Base-by-base conservation (phyloP, 2,113 vertebrate species). In the Pluvialis apricaria region DNA sequence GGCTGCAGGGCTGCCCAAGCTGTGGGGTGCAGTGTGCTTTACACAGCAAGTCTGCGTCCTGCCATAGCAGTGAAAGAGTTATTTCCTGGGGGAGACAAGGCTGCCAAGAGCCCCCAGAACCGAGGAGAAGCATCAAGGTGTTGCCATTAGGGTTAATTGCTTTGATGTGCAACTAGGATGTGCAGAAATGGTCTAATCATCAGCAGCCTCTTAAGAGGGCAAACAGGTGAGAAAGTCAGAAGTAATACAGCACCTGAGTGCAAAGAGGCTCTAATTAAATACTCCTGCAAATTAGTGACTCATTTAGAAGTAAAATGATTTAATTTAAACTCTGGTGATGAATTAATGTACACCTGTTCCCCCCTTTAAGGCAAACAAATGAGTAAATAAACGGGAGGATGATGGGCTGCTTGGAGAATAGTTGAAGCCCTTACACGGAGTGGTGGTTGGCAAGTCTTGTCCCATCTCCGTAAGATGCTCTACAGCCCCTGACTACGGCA, bases 241-340 rank as follows among this genome's bases (percentile, higher is more conserved):
- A 96, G 86, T 95, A 92, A 89, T 92, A 93, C 92, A 92, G 95
- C 94, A 97, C 97, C 97, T 97, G 96, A 97, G 95, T 96, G 96
- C 85, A 92, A 96, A 97, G 96, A 97, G 92, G 90, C 82, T 88
- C 91, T 97, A 97, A 97, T 97, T 97, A 97, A 97, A 97, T 96
- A 95, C 76, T 96, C 88, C 90, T 85, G 84, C 84, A 97, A 97
- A 97, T 97, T 96, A 97, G 93, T 51, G 90, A 95, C 92, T 97
- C 96, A 96, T 97, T 97, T 97, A 97, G 97, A 97, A 97, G 95
- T 96, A 92, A 97, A 97, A 97, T 97, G 97, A 96, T 97, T 97
- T 97, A 95, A 97, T 97, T 95, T 96, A 88, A 96, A 95, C 78
- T 84, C 88, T 90, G 89, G 66, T 96, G 95, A 97, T 97, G 97